Conservation (phyloP, 2,113 vertebrate genomes). For the Silurus glanis region DNA sequence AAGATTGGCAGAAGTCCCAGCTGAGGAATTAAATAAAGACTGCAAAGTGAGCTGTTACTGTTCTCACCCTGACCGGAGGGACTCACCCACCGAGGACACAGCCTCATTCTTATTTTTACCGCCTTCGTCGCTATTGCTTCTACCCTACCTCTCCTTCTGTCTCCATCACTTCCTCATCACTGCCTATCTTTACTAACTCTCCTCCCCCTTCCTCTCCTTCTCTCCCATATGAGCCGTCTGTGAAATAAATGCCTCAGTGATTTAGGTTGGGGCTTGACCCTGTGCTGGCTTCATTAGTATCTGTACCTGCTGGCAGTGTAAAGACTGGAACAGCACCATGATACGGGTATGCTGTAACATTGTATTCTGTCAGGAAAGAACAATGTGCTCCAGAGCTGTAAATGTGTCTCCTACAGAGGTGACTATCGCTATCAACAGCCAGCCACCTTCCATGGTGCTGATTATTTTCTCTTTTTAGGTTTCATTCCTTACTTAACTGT, state of each 20-base stretch:
- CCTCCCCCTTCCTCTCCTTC: slow-evolving; percentile 18
- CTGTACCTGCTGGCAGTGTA: slow-evolving; percentile 28
- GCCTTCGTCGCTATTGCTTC: slow-evolving; percentile 62
- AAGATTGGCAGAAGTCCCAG: slow-evolving; percentile 49
- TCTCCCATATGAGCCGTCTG: slow-evolving; percentile 27
- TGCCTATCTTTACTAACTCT: slow-evolving; percentile 34
- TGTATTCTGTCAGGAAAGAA: slow-evolving; percentile 13
- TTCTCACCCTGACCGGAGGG: slow-evolving; percentile 44
- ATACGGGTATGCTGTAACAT: neutral
- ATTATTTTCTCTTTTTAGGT: neutral
- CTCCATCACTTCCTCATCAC: slow-evolving; percentile 23
- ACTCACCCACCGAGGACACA: slow-evolving; percentile 70
- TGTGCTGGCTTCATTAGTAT: slow-evolving; percentile 41
- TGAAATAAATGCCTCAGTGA: slow-evolving; percentile 45
- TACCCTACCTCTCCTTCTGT: slow-evolving; percentile 25
- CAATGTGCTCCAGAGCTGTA: neutral
- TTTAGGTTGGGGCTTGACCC: slow-evolving; percentile 50
- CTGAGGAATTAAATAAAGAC: slow-evolving; percentile 46
- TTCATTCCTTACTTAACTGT: neutral
- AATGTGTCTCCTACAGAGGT: neutral
- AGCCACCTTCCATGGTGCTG: neutral
- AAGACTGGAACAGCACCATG: slow-evolving; percentile 7
- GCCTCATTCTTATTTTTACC: slow-evolving; percentile 78
- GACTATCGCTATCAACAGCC: too few species aligned
- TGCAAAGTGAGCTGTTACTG: slow-evolving; percentile 43